phyloP scores from a whole-genome alignment of 2,797 vertebrate genomes.

The Lepilemur ruficaudatus region DNA sequence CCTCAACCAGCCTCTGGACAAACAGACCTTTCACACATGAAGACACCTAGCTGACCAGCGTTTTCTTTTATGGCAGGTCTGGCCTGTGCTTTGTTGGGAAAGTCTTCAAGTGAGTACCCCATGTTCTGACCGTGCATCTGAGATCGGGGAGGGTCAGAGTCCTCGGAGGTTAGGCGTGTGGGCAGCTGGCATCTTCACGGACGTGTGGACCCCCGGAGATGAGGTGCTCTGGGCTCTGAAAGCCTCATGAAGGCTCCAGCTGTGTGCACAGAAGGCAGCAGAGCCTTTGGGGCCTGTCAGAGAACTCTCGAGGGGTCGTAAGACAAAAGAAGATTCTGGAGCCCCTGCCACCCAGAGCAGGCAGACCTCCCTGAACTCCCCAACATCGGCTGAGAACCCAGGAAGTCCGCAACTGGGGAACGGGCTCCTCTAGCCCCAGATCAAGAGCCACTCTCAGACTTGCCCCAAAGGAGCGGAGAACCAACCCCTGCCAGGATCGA shows the following conservation, averaged over 20 bases:
- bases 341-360: accelerated
- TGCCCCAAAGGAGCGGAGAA: not conserved
- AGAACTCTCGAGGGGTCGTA: not conserved
- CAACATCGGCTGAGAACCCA: not conserved
- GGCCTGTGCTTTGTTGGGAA: not conserved
- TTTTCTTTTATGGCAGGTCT: not conserved
- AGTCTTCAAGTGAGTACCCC: not conserved
- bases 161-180: no score
- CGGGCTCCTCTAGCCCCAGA: not conserved
- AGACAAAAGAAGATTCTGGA: not conserved
- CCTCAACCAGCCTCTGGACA: no score
- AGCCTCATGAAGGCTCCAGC: not conserved
- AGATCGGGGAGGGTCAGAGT: no score
- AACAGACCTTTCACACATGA: not conserved
- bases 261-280: accelerated
- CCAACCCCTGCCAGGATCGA: not conserved
- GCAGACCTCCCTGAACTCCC: not conserved
- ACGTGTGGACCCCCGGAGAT: not conserved
- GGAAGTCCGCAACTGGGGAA: not conserved
- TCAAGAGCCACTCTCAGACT: not conserved
- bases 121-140: not conserved
- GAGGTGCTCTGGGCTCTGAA: not conserved
- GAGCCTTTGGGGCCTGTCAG: not conserved
- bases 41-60: not conserved
- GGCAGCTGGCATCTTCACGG: no score